Evolutionary conservation across 2,113 vertebrate genomes (phyloP).

Genomic region (Fulica atra): DNA sequence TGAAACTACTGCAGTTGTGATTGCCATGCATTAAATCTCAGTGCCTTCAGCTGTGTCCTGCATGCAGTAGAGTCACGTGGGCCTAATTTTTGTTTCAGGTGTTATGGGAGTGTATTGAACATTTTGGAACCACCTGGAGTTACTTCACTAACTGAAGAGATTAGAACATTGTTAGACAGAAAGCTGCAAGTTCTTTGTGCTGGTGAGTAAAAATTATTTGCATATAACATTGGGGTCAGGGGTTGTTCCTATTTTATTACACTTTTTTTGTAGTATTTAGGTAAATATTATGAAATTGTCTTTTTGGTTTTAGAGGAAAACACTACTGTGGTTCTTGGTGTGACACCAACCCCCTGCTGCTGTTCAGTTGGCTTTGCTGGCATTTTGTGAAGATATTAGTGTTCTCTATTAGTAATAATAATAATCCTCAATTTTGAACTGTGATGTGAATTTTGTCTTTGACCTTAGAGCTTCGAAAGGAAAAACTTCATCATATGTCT

Average conservation of each 20-base stretch:
- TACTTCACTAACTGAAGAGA: neutral
- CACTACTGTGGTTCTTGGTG: neutral
- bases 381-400: neutral
- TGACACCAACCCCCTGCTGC: neutral
- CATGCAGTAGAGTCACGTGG: neutral
- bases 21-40: neutral
- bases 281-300: neutral
- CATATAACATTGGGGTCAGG: neutral
- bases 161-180: neutral
- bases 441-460: neutral
- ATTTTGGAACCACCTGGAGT: neutral
- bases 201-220: neutral
- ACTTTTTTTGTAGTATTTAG: neutral
- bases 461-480: neutral
- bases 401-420: neutral
- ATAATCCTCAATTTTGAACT: neutral
- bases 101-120: neutral
- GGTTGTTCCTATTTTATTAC: neutral
- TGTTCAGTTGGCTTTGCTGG: neutral
- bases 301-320: neutral
- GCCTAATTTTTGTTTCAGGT: neutral
- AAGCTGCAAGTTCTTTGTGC: neutral
- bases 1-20: neutral
- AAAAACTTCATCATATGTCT: neutral
- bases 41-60: neutral